A percentile compares a stretch with the other conserved stretches of the same genome.
These are phyloP conservation scores for Heliangelus exortis DNA, from an alignment of 2,797 vertebrate genomes.

Conservation along the genomic window DNA sequence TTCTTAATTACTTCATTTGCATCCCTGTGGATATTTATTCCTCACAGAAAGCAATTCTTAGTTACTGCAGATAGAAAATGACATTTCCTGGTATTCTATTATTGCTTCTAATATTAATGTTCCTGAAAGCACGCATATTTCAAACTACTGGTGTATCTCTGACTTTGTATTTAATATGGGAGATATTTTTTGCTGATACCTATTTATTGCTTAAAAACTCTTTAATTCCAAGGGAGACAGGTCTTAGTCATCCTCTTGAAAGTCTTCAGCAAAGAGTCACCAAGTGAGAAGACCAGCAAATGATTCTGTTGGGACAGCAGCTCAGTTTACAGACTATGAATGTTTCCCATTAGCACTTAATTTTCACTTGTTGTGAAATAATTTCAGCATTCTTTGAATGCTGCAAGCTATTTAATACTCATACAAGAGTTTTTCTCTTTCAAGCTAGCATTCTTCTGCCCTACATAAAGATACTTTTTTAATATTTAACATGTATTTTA, in stretches of 20 bases:
- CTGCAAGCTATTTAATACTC: not conserved
- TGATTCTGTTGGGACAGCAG: not conserved
- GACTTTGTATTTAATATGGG: not conserved
- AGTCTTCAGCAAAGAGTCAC: not conserved
- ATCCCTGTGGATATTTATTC: not conserved
- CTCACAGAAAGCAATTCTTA: not conserved
- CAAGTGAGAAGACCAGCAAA: not conserved
- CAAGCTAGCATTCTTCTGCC: not conserved
- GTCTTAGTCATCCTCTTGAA: not conserved
- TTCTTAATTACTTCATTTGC: slow-evolving; percentile 15
- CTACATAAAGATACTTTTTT: not conserved
- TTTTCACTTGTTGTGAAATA: not conserved
- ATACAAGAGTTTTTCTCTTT: not conserved
- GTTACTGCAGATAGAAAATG: not conserved
- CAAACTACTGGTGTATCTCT: not conserved
- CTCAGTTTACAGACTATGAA: not conserved
- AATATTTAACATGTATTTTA: not conserved
- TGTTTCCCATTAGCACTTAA: not conserved
- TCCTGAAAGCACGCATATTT: not conserved
- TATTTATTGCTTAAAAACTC: not conserved
- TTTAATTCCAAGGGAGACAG: not conserved
- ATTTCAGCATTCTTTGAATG: not conserved
- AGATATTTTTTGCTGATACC: not conserved
- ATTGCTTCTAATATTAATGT: not conserved
- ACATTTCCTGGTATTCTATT: not conserved